phyloP scores from a whole-genome alignment of 2,113 vertebrate species.

The Chlorodrepanis virens region DNA sequence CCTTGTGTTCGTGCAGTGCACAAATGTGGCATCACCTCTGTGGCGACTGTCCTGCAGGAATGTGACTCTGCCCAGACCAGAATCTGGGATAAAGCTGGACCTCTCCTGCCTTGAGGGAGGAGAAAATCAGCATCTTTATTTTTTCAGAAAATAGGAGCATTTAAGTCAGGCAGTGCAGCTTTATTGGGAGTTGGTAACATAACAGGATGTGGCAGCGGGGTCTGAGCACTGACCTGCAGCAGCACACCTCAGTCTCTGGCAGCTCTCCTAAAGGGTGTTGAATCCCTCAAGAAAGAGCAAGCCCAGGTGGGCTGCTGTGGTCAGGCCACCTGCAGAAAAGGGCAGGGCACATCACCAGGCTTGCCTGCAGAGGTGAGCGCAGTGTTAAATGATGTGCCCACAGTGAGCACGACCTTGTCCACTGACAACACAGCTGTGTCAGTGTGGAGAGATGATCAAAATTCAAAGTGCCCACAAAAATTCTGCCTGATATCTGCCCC shows the following conservation, averaged over 20 bases:
- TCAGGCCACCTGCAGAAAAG: neutral
- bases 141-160: neutral
- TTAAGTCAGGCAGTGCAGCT: neutral
- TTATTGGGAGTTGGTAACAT: neutral
- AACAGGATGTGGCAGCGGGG: neutral
- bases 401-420: neutral
- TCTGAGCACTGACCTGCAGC: neutral
- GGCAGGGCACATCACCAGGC: neutral
- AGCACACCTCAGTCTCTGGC: neutral
- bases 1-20: accelerated
- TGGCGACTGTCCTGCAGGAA: neutral
- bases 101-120: neutral
- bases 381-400: neutral
- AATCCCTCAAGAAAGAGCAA: neutral
- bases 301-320: neutral
- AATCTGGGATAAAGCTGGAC: neutral
- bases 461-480: neutral
- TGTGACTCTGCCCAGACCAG: neutral
- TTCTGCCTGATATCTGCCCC: neutral
- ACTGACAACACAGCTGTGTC: neutral
- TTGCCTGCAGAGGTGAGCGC: neutral
- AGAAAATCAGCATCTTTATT: no score
- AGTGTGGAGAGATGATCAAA: neutral
- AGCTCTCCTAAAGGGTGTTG: neutral
- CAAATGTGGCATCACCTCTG: neutral